Percentiles rank a stretch among this genome's conserved stretches.
Conservation (phyloP, 2,888 invertebrate species). For the Oscheius sp. region DNA sequence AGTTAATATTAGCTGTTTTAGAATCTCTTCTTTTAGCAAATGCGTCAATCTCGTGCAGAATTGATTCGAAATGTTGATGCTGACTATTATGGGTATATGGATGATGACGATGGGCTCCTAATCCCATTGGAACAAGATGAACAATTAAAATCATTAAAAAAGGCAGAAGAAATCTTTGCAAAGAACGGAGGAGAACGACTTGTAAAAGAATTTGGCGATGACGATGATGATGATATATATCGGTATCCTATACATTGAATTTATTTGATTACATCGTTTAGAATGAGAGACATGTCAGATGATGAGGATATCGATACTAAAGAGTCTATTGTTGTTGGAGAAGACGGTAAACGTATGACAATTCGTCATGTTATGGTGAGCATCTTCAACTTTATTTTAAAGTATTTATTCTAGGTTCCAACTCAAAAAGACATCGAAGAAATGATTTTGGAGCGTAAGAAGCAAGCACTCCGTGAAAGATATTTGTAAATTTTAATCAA, state of each 20-base stretch:
- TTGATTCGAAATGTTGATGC: slow-evolving; percentile 98
- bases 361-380: slow-evolving; percentile 67
- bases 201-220: slow-evolving; percentile 9
- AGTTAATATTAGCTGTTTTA: neutral
- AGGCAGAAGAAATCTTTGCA: neutral
- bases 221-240: slow-evolving; percentile 57
- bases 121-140: slow-evolving; percentile 82
- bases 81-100: slow-evolving; percentile 92
- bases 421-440: slow-evolving; percentile 77
- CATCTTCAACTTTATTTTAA: too few species aligned
- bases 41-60: slow-evolving; percentile 90
- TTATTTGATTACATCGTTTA: too few species aligned
- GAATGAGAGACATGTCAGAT: slow-evolving; percentile 70
- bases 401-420: slow-evolving; percentile 37
- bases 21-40: slow-evolving; percentile 71
- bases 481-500: slow-evolving; percentile 71
- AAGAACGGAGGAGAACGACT: slow-evolving; percentile 31
- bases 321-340: slow-evolving; percentile 64
- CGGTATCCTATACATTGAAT: too few species aligned
- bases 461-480: slow-evolving; percentile 87
- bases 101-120: slow-evolving; percentile 95
- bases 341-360: slow-evolving; percentile 65
- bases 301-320: slow-evolving; percentile 69
- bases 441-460: slow-evolving; percentile 87
- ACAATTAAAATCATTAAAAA: slow-evolving; percentile 65